Evolutionary conservation across 92 coral and sea anemone genomes (phyloP).

Genomic region (Zoanthus sansibaricus): DNA sequence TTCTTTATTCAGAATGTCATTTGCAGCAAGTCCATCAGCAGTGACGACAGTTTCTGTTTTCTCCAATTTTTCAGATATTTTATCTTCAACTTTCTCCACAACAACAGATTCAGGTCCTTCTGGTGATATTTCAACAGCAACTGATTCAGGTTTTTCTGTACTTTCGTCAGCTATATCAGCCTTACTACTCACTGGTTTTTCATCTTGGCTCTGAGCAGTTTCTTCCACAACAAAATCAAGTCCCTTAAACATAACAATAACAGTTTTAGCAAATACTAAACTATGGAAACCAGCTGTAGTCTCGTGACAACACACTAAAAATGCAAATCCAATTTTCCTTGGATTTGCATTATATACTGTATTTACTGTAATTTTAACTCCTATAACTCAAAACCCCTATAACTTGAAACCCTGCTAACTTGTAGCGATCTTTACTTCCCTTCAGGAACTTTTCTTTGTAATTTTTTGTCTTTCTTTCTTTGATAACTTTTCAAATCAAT

Average conservation of each 20-base stretch:
- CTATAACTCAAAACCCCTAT: too few relatives aligned
- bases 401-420: too few relatives aligned
- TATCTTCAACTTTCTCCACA: constrained; percentile 33
- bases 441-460: too few relatives aligned
- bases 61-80: constrained; percentile 34
- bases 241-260: not conserved
- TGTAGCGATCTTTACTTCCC: too few relatives aligned
- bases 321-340: too few relatives aligned
- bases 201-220: not conserved
- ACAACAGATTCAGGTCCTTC: not conserved
- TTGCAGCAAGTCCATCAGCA: constrained; percentile 14
- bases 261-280: too few relatives aligned
- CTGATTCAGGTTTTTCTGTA: constrained; percentile 44
- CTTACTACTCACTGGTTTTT: not conserved
- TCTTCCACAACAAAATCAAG: constrained; percentile 23
- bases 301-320: too few relatives aligned
- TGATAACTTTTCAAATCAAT: too few relatives aligned
- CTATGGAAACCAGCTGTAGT: too few relatives aligned
- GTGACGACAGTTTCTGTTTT: constrained; percentile 20
- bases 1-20: constrained; percentile 50
- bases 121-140: constrained; percentile 17
- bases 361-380: too few relatives aligned
- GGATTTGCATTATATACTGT: too few relatives aligned
- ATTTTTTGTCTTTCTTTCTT: too few relatives aligned
- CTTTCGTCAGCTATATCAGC: constrained; percentile 30